Evolutionary conservation across 35 echinoderm and acorn worm genomes (phyloP).

Genomic region (Strongylocentrotus purpuratus): DNA sequence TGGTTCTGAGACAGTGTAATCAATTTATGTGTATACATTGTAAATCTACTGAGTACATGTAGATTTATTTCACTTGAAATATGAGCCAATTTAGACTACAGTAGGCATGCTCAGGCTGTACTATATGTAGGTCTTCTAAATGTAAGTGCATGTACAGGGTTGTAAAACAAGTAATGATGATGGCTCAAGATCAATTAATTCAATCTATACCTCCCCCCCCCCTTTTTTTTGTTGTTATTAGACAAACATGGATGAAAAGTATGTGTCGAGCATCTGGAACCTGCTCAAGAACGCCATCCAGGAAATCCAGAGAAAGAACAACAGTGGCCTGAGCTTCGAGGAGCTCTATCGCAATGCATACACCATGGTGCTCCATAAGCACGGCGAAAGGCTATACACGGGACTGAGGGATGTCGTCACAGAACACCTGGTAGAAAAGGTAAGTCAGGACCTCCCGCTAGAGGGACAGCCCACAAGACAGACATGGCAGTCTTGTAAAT

Average conservation of each 20-base stretch:
- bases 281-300: conserved; percentile 95
- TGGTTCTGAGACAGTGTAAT: too few species aligned
- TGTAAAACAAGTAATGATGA: background rate
- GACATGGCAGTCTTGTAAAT: too few species aligned
- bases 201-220: background rate
- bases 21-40: too few species aligned
- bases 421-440: conserved; percentile 91
- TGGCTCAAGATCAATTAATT: background rate
- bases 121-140: too few species aligned
- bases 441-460: background rate
- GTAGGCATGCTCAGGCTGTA: too few species aligned
- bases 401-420: conserved; percentile 93
- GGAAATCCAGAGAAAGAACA: conserved; percentile 98
- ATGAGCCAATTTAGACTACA: too few species aligned
- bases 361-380: conserved; percentile 98
- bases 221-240: conserved; percentile 53
- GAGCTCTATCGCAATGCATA: conserved; percentile 97
- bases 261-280: conserved; percentile 97
- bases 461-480: too few species aligned
- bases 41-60: too few species aligned
- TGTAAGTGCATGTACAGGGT: too few species aligned
- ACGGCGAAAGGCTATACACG: conserved; percentile 92
- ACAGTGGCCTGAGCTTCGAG: conserved; percentile 99
- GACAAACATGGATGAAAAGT: conserved; percentile 99
- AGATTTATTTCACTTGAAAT: too few species aligned